Base-by-base conservation (phyloP, 2,888 invertebrate species). In the Mystacides longicornis region DNA sequence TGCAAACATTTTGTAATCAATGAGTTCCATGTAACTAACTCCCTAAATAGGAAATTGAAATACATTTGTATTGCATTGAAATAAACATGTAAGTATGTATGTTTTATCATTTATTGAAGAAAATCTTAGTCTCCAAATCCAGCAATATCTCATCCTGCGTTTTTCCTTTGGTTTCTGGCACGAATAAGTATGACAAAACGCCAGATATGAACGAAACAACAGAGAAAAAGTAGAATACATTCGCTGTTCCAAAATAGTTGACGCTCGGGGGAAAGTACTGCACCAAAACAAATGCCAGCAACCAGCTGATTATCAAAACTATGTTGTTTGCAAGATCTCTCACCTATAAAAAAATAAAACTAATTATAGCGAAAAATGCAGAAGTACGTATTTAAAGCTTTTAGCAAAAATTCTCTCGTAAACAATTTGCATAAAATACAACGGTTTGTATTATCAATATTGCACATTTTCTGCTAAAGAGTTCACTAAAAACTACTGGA, bases 101-200 rank as follows among this genome's bases (percentile, higher is more conserved):
- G 11, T 14, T 4, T 14, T 37, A 37, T 37, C 37, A n/a, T n/a
- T n/a, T 37, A 16, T 37, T 14, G 14, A n/a, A 37, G 16, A n/a
- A 37, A 7, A 37, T 37, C 16, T 37, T 37, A n/a, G 37, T 37
- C 16, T 49, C 55, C 23, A 55, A 33, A 16, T 62, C 56, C 61
- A 68, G 66, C 54, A 76, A 70, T 18, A 78, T 77, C 50, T 72
- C 68, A 16, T 68, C 67, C 33, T 69, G 71, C 0, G 73, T 70
- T 1, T 75, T 65, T 1, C 77, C 77, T 54, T 77, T 79, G 0
- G 79, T 79, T 64, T 79, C 79, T 0, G 78, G 77, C 0, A 78
- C 66, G 2, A 68, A 62, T 14, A 71, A 62, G 37, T 67, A 67
- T 0, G 69, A 66, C n/a, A 72, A 60, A 0, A 71, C 31, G 0